phyloP scores from a whole-genome alignment of 2,888 invertebrate species.

The Calliopum simillimum region DNA sequence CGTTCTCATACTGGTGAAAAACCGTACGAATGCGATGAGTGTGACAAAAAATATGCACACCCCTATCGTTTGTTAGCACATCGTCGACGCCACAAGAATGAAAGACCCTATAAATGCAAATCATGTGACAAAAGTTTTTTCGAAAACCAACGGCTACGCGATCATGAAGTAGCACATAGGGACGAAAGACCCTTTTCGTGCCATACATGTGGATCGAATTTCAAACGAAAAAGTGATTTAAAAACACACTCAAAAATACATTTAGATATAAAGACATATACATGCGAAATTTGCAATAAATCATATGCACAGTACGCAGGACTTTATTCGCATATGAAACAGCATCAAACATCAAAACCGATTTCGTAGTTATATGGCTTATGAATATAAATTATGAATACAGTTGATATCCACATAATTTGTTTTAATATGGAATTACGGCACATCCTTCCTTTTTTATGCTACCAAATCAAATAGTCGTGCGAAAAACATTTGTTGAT shows the following conservation, averaged over 20 bases:
- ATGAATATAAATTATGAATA: no score
- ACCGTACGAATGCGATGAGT: slow-evolving; percentile 43
- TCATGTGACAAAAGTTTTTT: slow-evolving; percentile 72
- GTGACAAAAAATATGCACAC: slow-evolving; percentile 37
- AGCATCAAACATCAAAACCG: slow-evolving; percentile 2
- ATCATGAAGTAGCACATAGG: slow-evolving; percentile 73
- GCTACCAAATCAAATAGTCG: no score
- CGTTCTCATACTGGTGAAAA: slow-evolving; percentile 43
- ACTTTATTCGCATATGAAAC: slow-evolving; percentile 44
- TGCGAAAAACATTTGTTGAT: no score
- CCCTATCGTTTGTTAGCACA: slow-evolving; percentile 69
- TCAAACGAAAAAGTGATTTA: slow-evolving; percentile 43
- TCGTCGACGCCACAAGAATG: slow-evolving; percentile 75
- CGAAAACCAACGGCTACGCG: slow-evolving; percentile 68
- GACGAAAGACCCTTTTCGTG: slow-evolving; percentile 75
- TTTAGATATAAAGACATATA: slow-evolving; percentile 40
- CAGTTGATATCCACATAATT: no score
- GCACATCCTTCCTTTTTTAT: no score
- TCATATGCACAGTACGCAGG: slow-evolving; percentile 49
- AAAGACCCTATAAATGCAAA: slow-evolving; percentile 74
- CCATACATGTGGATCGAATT: slow-evolving; percentile 68
- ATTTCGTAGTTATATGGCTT: no score
- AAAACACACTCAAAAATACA: slow-evolving; percentile 45
- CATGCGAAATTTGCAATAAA: slow-evolving; percentile 45
- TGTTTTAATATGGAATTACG: no score